Evolutionary conservation across 2,113 vertebrate species (phyloP).

Genomic region (Bungarus multicinctus): DNA sequence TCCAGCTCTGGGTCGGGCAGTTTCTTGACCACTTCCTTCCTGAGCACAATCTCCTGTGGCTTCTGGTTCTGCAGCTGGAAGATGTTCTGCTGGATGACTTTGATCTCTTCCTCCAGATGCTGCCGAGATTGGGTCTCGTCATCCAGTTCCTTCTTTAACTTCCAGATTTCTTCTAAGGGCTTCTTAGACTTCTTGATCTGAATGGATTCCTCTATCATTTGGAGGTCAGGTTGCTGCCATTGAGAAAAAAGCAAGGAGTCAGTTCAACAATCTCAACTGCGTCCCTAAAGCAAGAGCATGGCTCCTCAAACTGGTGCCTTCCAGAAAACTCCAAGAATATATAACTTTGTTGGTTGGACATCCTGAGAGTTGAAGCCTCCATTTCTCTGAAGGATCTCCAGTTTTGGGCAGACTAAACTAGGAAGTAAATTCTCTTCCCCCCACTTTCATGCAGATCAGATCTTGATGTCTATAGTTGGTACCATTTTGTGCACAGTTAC

Average conservation of each 20-base stretch:
- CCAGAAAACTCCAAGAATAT: not conserved
- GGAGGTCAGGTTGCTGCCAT: conserved; percentile 81
- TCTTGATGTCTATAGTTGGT: not conserved
- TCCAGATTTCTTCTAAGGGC: conserved; percentile 79
- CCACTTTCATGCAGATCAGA: not conserved
- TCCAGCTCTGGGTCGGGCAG: conserved; percentile 89
- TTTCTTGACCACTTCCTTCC: conserved; percentile 88
- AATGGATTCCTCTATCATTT: conserved; percentile 62
- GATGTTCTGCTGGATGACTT: conserved; percentile 83
- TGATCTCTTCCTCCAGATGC: conserved; percentile 86
- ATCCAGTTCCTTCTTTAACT: conserved; percentile 84
- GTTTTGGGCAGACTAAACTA: not conserved
- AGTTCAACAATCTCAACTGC: not conserved
- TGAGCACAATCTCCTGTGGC: conserved; percentile 85
- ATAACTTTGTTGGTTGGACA: not conserved
- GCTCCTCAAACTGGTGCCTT: not conserved
- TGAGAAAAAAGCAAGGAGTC: not conserved
- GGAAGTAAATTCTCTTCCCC: not conserved
- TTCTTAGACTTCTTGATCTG: conserved; percentile 61
- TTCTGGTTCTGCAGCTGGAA: conserved; percentile 82
- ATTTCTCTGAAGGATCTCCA: not conserved
- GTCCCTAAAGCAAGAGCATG: not conserved
- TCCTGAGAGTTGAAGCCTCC: not conserved
- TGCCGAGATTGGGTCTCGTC: conserved; percentile 87
- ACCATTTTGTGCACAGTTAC: not conserved